A percentile compares a stretch with the other conserved stretches of the same genome.
Conservation (phyloP, 2,797 vertebrate genomes). For the Cygnus olor region DNA sequence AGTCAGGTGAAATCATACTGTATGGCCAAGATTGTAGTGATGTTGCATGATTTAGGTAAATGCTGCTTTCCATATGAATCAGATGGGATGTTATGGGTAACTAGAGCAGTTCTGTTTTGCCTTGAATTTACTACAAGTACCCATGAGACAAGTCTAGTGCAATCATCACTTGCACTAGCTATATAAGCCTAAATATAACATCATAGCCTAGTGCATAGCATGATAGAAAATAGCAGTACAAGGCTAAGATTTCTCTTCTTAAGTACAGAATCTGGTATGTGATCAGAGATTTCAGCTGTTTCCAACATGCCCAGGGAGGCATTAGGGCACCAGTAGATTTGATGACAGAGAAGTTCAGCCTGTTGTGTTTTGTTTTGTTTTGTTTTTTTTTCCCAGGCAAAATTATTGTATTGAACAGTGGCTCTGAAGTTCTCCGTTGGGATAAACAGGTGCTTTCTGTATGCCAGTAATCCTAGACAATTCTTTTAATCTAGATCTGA, state of each 20-base stretch:
- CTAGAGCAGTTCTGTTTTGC: neutral
- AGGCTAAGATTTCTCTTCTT: constrained; percentile 31
- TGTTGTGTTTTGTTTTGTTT: neutral
- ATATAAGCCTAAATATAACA: constrained; percentile 11
- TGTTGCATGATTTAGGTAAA: neutral
- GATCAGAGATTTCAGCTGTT: constrained; percentile 42
- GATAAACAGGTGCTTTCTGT: constrained; percentile 37
- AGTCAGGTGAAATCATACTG: neutral
- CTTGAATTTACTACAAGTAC: neutral
- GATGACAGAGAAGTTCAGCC: neutral
- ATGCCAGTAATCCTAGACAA: constrained; percentile 1
- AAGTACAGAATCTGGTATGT: constrained; percentile 48
- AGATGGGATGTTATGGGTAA: neutral
- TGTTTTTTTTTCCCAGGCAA: neutral
- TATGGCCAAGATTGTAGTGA: neutral
- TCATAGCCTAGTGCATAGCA: neutral
- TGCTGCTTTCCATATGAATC: neutral
- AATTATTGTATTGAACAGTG: neutral
- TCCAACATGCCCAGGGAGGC: neutral
- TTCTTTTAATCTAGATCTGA: neutral
- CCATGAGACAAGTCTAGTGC: neutral
- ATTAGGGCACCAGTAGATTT: neutral
- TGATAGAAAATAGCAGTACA: constrained; percentile 12
- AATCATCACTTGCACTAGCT: neutral
- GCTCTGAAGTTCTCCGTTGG: neutral